These are phyloP conservation scores for Rhagonycha fulva DNA, from an alignment of 2,888 invertebrate genomes.

Conservation along the genomic window DNA sequence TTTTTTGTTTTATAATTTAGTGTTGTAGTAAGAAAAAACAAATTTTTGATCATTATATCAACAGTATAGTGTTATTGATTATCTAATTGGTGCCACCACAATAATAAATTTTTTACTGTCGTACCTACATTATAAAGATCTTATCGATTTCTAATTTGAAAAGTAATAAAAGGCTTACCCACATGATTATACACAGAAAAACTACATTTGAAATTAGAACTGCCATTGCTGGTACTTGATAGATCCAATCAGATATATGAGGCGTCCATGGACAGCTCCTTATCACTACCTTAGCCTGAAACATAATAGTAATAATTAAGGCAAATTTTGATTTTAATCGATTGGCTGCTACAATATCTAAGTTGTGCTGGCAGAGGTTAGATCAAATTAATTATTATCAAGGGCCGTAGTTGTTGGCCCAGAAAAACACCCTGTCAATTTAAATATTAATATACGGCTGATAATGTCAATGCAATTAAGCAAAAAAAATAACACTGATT, in stretches of 20 bases:
- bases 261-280: conserved; percentile 73
- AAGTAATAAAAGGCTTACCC: conserved; percentile 57
- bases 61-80: too few species aligned
- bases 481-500: not conserved
- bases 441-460: not conserved
- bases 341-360: not conserved
- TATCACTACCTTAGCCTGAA: conserved; percentile 25
- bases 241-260: conserved; percentile 82
- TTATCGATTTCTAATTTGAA: not conserved
- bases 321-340: not conserved
- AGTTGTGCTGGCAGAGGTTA: not conserved
- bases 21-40: too few species aligned
- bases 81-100: too few species aligned
- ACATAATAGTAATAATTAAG: not conserved
- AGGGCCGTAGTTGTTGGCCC: not conserved
- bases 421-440: not conserved
- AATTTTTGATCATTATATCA: too few species aligned
- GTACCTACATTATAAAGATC: too few species aligned
- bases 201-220: conserved; percentile 80
- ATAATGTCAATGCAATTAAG: not conserved
- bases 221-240: conserved; percentile 78
- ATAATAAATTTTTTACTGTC: too few species aligned
- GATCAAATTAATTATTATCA: not conserved
- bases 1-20: too few species aligned
- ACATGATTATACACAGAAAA: conserved; percentile 82